phyloP scores from a whole-genome alignment of 2,113 vertebrate genomes.

The Brachyhypopomus gauderio region DNA sequence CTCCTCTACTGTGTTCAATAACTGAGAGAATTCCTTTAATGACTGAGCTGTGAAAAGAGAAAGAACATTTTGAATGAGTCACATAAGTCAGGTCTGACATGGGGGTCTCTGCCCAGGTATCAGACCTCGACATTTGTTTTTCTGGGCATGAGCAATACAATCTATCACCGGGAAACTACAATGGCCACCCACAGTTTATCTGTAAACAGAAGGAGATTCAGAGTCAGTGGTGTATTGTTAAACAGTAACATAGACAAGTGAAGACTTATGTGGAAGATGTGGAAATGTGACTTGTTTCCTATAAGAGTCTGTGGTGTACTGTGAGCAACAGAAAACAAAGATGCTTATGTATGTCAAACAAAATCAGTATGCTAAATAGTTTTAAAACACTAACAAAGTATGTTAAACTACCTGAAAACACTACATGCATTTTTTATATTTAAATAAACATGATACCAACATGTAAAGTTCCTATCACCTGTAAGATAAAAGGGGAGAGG shows the following conservation, averaged over 20 bases:
- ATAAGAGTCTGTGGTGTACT: neutral
- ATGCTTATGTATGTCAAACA: neutral
- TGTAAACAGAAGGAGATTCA: conserved; percentile 33
- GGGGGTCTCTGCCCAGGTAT: neutral
- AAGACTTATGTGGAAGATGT: conserved; percentile 26
- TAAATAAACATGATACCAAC: too few species aligned
- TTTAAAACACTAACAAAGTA: neutral
- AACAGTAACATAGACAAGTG: conserved; percentile 13
- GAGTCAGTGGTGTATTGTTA: neutral
- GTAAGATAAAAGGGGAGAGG: too few species aligned
- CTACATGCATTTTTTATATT: too few species aligned
- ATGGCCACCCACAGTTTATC: conserved; percentile 32
- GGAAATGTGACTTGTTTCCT: conserved; percentile 40
- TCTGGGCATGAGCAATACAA: neutral
- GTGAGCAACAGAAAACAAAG: neutral
- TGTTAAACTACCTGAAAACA: too few species aligned
- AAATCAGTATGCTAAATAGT: conserved; percentile 8
- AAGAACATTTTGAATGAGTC: neutral
- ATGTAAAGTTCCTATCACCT: too few species aligned
- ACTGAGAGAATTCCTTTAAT: conserved; percentile 94
- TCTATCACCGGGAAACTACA: neutral
- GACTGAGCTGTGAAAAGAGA: conserved; percentile 84
- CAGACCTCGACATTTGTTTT: neutral
- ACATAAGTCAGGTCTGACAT: neutral
- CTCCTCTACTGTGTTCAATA: conserved; percentile 94